Percentiles rank a stretch among this genome's conserved stretches.
phyloP scores from a whole-genome alignment of 53 echinoderm and acorn worm species.

The Crossaster papposus region DNA sequence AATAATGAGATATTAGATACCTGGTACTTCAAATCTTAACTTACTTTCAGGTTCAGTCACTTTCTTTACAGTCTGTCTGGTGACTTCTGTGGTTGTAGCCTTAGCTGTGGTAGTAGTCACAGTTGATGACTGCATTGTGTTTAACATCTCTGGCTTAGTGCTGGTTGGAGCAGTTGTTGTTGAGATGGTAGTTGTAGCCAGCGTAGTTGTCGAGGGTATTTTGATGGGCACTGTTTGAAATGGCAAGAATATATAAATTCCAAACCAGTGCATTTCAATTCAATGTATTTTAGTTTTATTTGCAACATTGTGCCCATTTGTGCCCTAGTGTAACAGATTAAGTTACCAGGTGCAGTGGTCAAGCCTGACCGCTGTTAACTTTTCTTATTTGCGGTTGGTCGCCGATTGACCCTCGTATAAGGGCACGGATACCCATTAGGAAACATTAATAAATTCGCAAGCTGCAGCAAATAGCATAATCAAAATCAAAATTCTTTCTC shows the following conservation, averaged over 20 bases:
- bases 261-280: neutral
- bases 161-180: constrained; percentile 15
- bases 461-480: too few species aligned
- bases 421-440: too few species aligned
- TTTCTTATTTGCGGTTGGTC: too few species aligned
- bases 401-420: too few species aligned
- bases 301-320: too few species aligned
- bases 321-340: too few species aligned
- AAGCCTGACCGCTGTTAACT: too few species aligned
- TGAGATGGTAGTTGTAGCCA: constrained; percentile 14
- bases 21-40: neutral
- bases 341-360: too few species aligned
- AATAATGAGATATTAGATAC: neutral
- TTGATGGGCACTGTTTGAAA: constrained; percentile 10
- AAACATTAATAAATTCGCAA: too few species aligned
- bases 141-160: constrained; percentile 13
- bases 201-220: constrained; percentile 30
- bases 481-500: too few species aligned
- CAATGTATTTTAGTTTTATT: neutral
- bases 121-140: neutral
- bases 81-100: constrained; percentile 22
- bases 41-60: constrained; percentile 36
- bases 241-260: neutral
- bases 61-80: constrained; percentile 42
- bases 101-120: constrained; percentile 29